Evolutionary conservation across 1,140 invertebrate genomes (phyloP), one percentile per base, ranked within the genome.

Genomic region (Telenomus remus): DNA sequence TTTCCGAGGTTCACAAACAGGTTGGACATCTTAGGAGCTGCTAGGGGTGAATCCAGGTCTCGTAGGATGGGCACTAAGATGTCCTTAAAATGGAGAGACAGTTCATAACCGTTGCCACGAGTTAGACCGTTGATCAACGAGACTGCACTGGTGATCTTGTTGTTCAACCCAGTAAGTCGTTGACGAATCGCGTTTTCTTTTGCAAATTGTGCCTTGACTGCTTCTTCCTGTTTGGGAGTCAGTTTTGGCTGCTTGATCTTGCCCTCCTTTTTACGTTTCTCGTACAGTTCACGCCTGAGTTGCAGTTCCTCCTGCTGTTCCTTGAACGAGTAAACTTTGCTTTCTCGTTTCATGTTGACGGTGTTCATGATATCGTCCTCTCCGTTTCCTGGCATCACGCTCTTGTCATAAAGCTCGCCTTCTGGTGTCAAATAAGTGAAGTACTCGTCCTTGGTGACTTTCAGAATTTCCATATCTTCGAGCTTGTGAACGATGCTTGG

Each of bases 291-390:
- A 75, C 96, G 93, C 37, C 95, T 89, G 34, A 99, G 86, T 81
- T 97, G 95, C 57, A 98, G 86, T 85, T 99, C 98, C 82, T 98
- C 97, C 80, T 98, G 89, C 85, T 99, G 98, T 79, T 99, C 98
- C 84, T 98, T 97, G 84, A 97, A 98, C 12, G 96, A 97, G 85
- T 99, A 99, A 1, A 93, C 95, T 89, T 98, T 99, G 84, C 95
- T 99, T 82, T 99, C 97, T 42, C 97, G 90, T 87, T 97, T 98
- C 81, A 99, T 91, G 80, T 99, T 98, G 89, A 95, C 94, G 12
- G 92, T 91, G 50, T 91, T 90, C 80, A 91, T 78, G 34, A 90
- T 88, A 43, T 87, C 90, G 70, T 90, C 91, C 59, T 91, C 92
- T 51, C 93, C 90, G 35, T 13, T 69, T 1, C 92, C 92, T 6